Evolutionary conservation across 2,113 vertebrate genomes (phyloP), one percentile per base, ranked within the genome.

Genomic region (Hystrix cristata): DNA sequence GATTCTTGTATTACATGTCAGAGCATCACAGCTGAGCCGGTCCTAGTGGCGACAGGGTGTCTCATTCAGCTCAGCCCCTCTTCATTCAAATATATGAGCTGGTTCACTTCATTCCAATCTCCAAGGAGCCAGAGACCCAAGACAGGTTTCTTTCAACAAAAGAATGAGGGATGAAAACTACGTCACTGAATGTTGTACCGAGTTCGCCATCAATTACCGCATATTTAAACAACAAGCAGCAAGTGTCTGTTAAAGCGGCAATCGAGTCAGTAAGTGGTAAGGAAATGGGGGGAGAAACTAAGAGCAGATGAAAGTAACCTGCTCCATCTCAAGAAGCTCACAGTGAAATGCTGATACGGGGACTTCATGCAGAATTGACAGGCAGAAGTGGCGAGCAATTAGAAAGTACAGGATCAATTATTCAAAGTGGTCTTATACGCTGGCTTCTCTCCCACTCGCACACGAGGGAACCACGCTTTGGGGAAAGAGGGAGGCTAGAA

Each of bases 11-110:
- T 7, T 2, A 4, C 1, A 31, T 38, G 15, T 92, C 31, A 7
- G 2, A 34, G 29, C 67, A 5, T 48, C 34, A 18, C 0, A 18
- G 25, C 31, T 46, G 29, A 0, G 5, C 57, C 60, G 65, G 0
- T 7, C 25, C 23, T 19, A 5, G 15, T 0, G 23, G 46, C 13
- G 19, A n/a, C 3, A 1, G 0, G 0, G 29, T 19, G 13, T 76
- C 43, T 80, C 46, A 2, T 59, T 90, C 31, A 31, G 16, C 23
- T 65, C 1, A 53, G 0, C 7, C 3, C n/a, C 69, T 80, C 59
- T 11, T 43, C 43, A 79, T 46, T 59, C 51, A 67, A 91, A 57
- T 25, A 84, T 29, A 84, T 29, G 62, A 5, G 10, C 53, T n/a
- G 7, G 1, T 34, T 65, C 8, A 12, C 31, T 93, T 91, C 1